phyloP scores from a whole-genome alignment of 2,888 invertebrate species.

The Epiblema foenella region DNA sequence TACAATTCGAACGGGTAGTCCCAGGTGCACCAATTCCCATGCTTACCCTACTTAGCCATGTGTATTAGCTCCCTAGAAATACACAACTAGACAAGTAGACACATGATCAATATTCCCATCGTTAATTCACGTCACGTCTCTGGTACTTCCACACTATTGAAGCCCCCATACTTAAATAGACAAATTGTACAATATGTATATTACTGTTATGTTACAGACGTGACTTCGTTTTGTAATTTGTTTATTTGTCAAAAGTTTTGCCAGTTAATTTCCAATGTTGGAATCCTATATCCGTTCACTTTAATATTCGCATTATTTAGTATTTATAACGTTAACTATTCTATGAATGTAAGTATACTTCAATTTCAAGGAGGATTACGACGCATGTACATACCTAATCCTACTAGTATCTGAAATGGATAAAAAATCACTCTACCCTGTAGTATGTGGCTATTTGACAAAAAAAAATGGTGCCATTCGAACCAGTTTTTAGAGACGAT shows the following conservation, averaged over 20 bases:
- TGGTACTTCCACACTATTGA: background rate
- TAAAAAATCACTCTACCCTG: too few relatives aligned
- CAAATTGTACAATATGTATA: constrained; percentile 19
- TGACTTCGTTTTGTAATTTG: background rate
- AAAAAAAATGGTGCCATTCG: too few relatives aligned
- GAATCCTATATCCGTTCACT: too few relatives aligned
- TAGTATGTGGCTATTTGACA: too few relatives aligned
- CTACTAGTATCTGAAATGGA: too few relatives aligned
- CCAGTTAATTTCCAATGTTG: background rate
- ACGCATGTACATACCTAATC: too few relatives aligned
- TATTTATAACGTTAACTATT: too few relatives aligned
- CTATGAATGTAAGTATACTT: too few relatives aligned
- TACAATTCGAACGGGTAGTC: background rate
- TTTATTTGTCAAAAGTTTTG: background rate
- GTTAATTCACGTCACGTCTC: constrained; percentile 23
- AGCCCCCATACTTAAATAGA: constrained; percentile 18
- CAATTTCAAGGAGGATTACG: too few relatives aligned
- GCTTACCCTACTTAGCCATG: background rate
- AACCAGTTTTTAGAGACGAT: too few relatives aligned
- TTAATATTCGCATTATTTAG: too few relatives aligned
- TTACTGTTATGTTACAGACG: constrained; percentile 9
- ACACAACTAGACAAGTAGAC: background rate
- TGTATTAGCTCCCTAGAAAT: background rate
- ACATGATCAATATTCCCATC: constrained; percentile 24
- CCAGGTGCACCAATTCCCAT: constrained; percentile 16